A percentile compares a stretch with the other conserved stretches of the same genome.
These are phyloP conservation scores for Gymnosoma rotundatum DNA, from an alignment of 2,888 invertebrate species.

Conservation along the genomic window DNA sequence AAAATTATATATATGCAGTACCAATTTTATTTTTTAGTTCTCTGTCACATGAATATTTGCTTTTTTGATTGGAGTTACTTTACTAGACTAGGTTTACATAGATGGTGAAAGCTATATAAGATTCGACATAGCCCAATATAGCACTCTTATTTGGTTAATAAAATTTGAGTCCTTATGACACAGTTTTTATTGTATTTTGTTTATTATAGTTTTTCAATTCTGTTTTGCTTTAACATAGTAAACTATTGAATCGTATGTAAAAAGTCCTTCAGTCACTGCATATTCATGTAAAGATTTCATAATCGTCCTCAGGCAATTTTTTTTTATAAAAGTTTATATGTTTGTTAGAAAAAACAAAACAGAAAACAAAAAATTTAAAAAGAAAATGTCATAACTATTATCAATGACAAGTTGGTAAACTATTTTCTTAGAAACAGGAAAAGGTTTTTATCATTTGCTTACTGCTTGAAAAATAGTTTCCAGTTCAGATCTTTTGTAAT, in stretches of 20 bases:
- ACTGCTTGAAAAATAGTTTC: background rate
- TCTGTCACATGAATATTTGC: too few species aligned
- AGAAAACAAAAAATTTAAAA: background rate
- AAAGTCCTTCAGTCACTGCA: constrained; percentile 3
- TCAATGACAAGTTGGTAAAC: constrained; percentile 28
- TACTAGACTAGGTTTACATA: too few species aligned
- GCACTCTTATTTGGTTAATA: too few species aligned
- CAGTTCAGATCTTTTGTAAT: background rate
- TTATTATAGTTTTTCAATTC: background rate
- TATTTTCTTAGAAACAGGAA: constrained; percentile 9
- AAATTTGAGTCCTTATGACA: too few species aligned
- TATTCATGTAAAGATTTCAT: constrained; percentile 26
- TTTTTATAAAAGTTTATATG: background rate
- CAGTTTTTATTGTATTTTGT: too few species aligned
- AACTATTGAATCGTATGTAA: background rate
- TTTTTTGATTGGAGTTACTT: too few species aligned
- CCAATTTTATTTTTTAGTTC: too few species aligned
- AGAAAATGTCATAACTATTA: constrained; percentile 13
- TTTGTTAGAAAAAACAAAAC: too few species aligned
- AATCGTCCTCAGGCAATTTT: constrained; percentile 27
- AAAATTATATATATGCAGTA: too few species aligned
- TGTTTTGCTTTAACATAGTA: constrained; percentile 20
- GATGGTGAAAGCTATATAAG: too few species aligned
- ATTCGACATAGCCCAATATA: too few species aligned
- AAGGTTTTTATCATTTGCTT: constrained; percentile 2